A percentile compares a stretch with the other conserved stretches of the same genome.
phyloP scores from a whole-genome alignment of 2,113 vertebrate species.

The Apteryx owenii region DNA sequence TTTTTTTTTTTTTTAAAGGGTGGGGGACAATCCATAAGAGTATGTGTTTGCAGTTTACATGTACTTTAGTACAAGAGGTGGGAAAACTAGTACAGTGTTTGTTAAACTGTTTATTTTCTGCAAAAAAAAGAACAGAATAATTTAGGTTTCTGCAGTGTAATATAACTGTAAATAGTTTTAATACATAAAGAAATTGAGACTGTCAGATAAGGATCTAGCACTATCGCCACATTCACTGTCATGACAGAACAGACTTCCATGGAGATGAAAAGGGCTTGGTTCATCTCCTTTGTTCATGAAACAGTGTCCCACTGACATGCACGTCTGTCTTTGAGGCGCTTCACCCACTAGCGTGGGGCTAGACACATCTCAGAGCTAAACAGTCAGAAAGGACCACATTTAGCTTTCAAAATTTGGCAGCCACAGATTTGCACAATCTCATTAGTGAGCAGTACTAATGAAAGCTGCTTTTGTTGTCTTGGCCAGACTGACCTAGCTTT shows the following conservation, averaged over 20 bases:
- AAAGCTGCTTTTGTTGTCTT: slow-evolving; percentile 34
- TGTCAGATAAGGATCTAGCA: not conserved
- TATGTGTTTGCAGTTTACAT: not conserved
- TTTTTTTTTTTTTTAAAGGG: not conserved
- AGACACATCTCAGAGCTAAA: not conserved
- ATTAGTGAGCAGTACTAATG: slow-evolving; percentile 55
- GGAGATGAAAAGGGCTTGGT: not conserved
- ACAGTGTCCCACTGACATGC: not conserved
- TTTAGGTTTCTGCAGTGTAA: not conserved
- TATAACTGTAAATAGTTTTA: slow-evolving; percentile 11
- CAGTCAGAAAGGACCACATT: not conserved
- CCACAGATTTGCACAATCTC: slow-evolving; percentile 25
- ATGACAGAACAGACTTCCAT: not conserved
- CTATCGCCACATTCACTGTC: not conserved
- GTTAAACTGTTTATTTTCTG: not conserved
- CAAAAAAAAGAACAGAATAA: not conserved
- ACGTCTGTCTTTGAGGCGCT: not conserved
- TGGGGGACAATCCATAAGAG: not conserved
- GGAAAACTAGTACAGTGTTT: not conserved
- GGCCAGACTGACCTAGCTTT: slow-evolving; percentile 27
- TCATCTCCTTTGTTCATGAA: not conserved
- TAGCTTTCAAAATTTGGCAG: slow-evolving; percentile 7
- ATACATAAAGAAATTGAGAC: not conserved
- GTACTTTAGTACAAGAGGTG: not conserved
- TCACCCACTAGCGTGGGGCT: not conserved